phyloP scores from a whole-genome alignment of 1,140 invertebrate species.

The Doryteuthis pealeii region DNA sequence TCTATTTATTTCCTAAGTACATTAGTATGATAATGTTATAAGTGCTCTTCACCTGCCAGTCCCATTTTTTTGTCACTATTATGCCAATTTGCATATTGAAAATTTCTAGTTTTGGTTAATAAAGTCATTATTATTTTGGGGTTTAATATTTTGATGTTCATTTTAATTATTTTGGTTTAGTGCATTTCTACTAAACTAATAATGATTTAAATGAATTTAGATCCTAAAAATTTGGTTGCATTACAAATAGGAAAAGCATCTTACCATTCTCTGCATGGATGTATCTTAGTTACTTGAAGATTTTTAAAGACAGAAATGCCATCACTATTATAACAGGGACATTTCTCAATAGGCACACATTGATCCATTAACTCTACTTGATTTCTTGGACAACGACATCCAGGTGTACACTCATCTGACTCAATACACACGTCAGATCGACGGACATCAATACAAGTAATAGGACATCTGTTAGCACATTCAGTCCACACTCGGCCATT shows the following conservation, averaged over 20 bases:
- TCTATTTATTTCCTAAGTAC: no score
- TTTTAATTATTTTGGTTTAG: no score
- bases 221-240: no score
- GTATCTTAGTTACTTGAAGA: not conserved
- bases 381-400: slow-evolving; percentile 4
- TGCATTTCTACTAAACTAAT: no score
- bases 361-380: not conserved
- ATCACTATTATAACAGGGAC: slow-evolving; percentile 2
- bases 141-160: no score
- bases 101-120: no score
- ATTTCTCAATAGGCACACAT: slow-evolving; percentile 5
- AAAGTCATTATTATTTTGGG: no score
- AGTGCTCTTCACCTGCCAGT: no score
- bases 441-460: slow-evolving; percentile 24
- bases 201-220: no score
- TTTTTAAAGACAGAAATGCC: not conserved
- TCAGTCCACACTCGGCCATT: slow-evolving; percentile 23
- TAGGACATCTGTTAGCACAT: slow-evolving; percentile 25
- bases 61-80: no score
- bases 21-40: no score
- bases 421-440: slow-evolving; percentile 15
- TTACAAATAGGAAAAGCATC: not conserved
- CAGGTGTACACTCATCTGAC: slow-evolving; percentile 18
- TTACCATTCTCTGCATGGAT: slow-evolving; percentile 11
- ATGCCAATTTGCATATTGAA: no score